phyloP scores from a whole-genome alignment of 2,888 invertebrate species.

The Hypomecis atomaria region DNA sequence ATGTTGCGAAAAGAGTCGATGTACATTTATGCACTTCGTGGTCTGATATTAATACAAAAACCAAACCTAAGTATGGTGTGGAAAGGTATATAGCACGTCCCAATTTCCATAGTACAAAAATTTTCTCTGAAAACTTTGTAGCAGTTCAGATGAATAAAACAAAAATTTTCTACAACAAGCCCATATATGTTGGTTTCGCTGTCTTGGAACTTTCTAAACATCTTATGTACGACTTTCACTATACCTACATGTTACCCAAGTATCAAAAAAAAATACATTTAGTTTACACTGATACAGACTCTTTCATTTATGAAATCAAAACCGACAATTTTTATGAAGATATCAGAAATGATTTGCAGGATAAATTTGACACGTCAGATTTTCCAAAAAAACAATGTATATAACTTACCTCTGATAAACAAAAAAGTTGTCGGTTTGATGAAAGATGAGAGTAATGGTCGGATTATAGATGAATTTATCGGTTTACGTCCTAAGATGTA shows the following conservation, averaged over 20 bases:
- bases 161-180: conserved; percentile 19
- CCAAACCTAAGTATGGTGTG: conserved; percentile 15
- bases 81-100: conserved; percentile 9
- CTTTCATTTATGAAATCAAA: conserved; percentile 9
- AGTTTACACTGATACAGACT: conserved; percentile 19
- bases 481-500: conserved; percentile 33
- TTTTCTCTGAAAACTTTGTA: conserved; percentile 22
- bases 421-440: conserved; percentile 37
- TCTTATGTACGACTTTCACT: conserved; percentile 24
- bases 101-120: conserved; percentile 17
- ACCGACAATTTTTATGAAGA: conserved; percentile 15
- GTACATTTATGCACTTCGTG: conserved; percentile 11
- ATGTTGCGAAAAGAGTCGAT: conserved; percentile 21
- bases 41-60: conserved; percentile 1
- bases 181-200: conserved; percentile 28
- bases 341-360: not conserved
- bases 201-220: conserved; percentile 25
- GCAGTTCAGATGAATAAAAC: conserved; percentile 22
- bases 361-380: conserved; percentile 16
- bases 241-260: conserved; percentile 7
- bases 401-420: conserved; percentile 20
- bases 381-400: conserved; percentile 6
- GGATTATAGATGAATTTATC: conserved; percentile 32
- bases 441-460: conserved; percentile 39
- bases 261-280: conserved; percentile 2